Conservation (phyloP, 2,113 vertebrate species). For the Tenrec ecaudatus region DNA sequence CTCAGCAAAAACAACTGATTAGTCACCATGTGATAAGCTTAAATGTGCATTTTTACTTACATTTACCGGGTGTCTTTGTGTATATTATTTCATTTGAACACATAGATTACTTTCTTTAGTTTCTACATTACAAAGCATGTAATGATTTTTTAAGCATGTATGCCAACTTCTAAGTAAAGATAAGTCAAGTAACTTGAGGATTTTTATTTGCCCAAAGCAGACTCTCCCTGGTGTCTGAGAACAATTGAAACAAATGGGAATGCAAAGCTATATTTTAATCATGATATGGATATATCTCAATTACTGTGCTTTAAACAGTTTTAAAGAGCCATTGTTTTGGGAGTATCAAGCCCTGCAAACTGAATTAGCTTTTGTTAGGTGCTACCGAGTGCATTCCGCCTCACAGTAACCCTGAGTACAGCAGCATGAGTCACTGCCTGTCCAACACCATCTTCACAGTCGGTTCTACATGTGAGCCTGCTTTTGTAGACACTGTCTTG, state of each 20-base stretch:
- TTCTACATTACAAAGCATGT: background rate
- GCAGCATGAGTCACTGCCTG: too few relatives aligned
- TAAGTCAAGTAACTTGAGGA: background rate
- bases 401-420: too few relatives aligned
- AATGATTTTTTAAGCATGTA: too few relatives aligned
- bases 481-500: too few relatives aligned
- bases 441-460: too few relatives aligned
- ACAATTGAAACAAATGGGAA: background rate
- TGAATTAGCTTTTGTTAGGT: background rate
- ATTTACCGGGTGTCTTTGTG: conserved; percentile 14
- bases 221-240: background rate
- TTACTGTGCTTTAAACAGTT: background rate
- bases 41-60: background rate
- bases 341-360: background rate
- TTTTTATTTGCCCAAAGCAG: background rate
- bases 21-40: background rate
- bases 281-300: background rate
- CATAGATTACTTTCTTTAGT: background rate
- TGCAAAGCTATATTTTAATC: background rate
- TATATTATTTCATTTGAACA: conserved; percentile 20
- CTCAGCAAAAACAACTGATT: background rate
- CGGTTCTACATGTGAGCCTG: too few relatives aligned
- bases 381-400: too few relatives aligned
- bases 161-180: background rate
- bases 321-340: too few relatives aligned